Percentiles rank a stretch among this genome's conserved stretches.
These are phyloP conservation scores for Eupithecia subumbrata DNA, from an alignment of 2,888 invertebrate species.

Conservation along the genomic window DNA sequence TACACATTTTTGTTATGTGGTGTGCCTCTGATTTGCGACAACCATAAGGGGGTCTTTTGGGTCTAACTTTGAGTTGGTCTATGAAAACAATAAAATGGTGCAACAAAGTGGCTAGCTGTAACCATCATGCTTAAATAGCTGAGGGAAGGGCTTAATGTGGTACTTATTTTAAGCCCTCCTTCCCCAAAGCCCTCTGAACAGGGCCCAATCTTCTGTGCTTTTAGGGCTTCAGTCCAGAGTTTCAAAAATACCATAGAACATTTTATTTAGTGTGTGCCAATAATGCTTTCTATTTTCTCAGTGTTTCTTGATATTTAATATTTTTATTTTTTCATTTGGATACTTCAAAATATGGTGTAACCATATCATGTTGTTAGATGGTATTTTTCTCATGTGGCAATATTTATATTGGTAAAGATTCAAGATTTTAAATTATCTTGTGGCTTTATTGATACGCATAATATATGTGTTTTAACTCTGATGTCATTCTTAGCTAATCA, in stretches of 20 bases:
- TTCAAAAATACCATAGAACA: conserved; percentile 28
- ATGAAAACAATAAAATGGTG: background rate
- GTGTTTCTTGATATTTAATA: conserved; percentile 26
- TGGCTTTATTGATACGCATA: conserved; percentile 28
- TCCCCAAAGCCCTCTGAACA: conserved; percentile 66
- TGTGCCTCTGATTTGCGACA: too few relatives aligned
- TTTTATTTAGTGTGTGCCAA: conserved; percentile 11
- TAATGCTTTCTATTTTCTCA: conserved; percentile 43
- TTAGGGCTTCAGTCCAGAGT: conserved; percentile 60
- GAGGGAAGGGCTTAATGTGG: conserved; percentile 64
- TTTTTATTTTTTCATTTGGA: conserved; percentile 39
- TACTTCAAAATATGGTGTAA: conserved; percentile 46
- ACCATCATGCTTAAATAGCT: conserved; percentile 67
- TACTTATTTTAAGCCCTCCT: conserved; percentile 66
- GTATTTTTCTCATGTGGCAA: conserved; percentile 43
- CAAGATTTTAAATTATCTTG: conserved; percentile 24
- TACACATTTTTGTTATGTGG: too few relatives aligned
- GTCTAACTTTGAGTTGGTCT: background rate
- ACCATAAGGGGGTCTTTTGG: background rate
- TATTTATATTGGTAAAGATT: conserved; percentile 40
- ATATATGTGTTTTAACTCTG: conserved; percentile 13
- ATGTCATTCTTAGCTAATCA: conserved; percentile 7
- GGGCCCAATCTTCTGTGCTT: conserved; percentile 56
- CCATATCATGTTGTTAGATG: conserved; percentile 59
- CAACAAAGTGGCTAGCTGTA: conserved; percentile 63